A percentile compares a stretch with the other conserved stretches of the same genome.
phyloP scores from a whole-genome alignment of 2,113 vertebrate species.

The Phrynosoma platyrhinos region DNA sequence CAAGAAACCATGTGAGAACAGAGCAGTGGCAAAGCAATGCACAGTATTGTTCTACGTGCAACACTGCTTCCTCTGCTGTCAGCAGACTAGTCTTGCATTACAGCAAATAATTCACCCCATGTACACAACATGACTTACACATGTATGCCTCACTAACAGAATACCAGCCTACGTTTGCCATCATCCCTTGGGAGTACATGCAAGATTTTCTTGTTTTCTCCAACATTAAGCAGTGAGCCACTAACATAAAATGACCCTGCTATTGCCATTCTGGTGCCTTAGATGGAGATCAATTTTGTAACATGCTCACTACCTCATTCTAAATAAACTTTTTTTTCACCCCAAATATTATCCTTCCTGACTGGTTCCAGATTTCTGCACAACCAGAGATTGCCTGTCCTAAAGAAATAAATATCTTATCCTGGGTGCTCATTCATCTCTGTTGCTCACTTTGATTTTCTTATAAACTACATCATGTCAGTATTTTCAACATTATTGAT shows the following conservation, averaged over 20 bases:
- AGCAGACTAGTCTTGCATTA: no score
- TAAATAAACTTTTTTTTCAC: not conserved
- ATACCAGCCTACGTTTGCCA: no score
- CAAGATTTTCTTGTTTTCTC: constrained; percentile 15
- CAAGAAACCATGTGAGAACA: no score
- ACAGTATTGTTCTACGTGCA: no score
- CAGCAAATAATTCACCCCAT: no score
- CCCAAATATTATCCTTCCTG: not conserved
- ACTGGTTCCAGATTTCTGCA: not conserved
- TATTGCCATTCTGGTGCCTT: constrained; percentile 4
- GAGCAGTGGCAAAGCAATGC: no score
- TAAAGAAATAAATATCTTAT: not conserved
- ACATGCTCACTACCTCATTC: not conserved
- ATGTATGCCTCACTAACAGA: no score
- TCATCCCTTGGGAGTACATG: not conserved
- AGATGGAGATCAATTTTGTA: not conserved
- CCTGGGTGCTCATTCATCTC: not conserved
- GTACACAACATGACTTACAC: no score
- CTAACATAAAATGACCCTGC: not conserved
- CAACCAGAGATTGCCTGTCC: not conserved
- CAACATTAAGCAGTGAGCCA: not conserved
- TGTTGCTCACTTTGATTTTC: not conserved
- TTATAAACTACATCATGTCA: not conserved
- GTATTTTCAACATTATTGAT: constrained; percentile 17
- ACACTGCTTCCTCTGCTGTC: no score